phyloP scores from a whole-genome alignment of 2,888 invertebrate genomes.

The Drosophila falleni region DNA sequence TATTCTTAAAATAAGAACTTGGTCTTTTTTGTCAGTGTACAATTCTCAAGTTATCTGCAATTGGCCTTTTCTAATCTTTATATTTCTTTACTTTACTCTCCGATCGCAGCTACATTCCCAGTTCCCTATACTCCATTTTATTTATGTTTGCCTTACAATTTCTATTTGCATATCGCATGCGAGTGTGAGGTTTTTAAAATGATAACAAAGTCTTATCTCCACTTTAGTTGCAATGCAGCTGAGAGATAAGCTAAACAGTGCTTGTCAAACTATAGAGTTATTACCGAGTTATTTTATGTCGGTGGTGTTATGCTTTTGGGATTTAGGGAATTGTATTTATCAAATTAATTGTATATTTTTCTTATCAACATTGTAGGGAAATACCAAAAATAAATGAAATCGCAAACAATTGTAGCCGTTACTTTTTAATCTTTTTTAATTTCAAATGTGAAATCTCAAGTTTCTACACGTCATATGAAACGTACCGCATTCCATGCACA shows the following conservation, averaged over 20 bases:
- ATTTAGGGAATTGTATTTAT: constrained; percentile 10
- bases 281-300: no score
- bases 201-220: constrained; percentile 32
- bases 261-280: constrained; percentile 11
- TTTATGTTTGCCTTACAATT: constrained; percentile 29
- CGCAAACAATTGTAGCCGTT: background rate
- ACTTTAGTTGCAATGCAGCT: background rate
- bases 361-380: constrained; percentile 11
- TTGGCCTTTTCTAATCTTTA: constrained; percentile 36
- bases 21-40: no score
- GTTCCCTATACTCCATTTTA: constrained; percentile 12
- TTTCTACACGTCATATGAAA: constrained; percentile 34
- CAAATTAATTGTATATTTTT: constrained; percentile 3
- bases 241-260: constrained; percentile 6
- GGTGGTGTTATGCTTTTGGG: background rate
- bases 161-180: constrained; percentile 45
- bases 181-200: constrained; percentile 14
- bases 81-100: constrained; percentile 12
- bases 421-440: background rate
- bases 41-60: constrained; percentile 32
- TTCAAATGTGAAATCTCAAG: constrained; percentile 16
- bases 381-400: constrained; percentile 2
- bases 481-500: constrained; percentile 1
- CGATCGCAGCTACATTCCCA: background rate
- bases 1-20: no score